phyloP scores from a whole-genome alignment of 2,888 invertebrate species.

The Chymomyza caudatula region DNA sequence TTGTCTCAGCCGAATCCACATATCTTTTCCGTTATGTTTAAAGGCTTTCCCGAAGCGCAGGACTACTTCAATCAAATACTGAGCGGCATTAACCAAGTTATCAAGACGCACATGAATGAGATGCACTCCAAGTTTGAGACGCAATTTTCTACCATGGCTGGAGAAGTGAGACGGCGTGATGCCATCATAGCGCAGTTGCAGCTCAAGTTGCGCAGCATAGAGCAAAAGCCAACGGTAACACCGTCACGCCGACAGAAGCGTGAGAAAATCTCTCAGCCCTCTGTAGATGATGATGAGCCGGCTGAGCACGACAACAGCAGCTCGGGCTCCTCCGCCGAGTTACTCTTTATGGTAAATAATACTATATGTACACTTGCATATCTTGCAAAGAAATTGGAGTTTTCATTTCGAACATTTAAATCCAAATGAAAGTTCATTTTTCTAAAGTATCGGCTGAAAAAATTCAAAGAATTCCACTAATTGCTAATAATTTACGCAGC shows the following conservation, averaged over 20 bases:
- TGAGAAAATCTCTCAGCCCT: conserved; percentile 52
- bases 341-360: conserved; percentile 77
- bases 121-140: conserved; percentile 85
- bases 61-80: conserved; percentile 90
- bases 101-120: conserved; percentile 86
- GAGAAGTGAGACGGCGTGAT: conserved; percentile 89
- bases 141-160: conserved; percentile 86
- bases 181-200: conserved; percentile 89
- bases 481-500: conserved; percentile 75
- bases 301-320: conserved; percentile 68
- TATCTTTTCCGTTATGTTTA: conserved; percentile 33
- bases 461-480: too few relatives aligned
- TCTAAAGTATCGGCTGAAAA: too few relatives aligned
- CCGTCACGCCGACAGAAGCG: conserved; percentile 41
- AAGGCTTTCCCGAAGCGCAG: conserved; percentile 85
- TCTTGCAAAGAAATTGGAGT: too few relatives aligned
- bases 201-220: conserved; percentile 84
- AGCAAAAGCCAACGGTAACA: conserved; percentile 45
- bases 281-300: conserved; percentile 53
- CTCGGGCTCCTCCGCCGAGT: conserved; percentile 76
- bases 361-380: not conserved
- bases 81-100: conserved; percentile 88
- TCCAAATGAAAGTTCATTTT: too few relatives aligned
- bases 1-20: not conserved
- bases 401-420: too few relatives aligned